Evolutionary conservation across 1,140 invertebrate species (phyloP), one percentile per base, ranked within the genome.

Genomic region (Drosophila watanabei): DNA sequence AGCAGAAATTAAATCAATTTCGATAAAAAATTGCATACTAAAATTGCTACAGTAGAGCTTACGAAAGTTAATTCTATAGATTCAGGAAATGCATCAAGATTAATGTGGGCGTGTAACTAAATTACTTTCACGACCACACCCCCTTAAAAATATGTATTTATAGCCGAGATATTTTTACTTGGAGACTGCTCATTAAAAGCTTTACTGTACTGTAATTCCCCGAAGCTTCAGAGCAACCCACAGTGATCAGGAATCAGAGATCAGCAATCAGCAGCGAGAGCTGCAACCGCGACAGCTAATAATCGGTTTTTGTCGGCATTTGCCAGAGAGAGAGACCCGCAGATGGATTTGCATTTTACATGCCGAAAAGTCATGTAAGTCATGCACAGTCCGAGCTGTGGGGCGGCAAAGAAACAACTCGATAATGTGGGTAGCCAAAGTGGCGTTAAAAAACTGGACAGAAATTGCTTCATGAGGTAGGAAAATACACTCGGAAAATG

Each of bases 301-400:
- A 75, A 75, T 73, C 56, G 24, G 54, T 73, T 51, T 59, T 72
- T 68, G 75, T 68, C 75, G 80, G 75, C 80, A 61, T 66, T 81
- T 80, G n/a, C 61, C 65, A 46, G 54, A 59, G 45, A 59, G 45
- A 45, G 39, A 58, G 32, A 46, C 60, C 54, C 30, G 58, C 33
- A 75, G 68, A 68, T 52, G 59, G 80, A 80, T 82, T 87, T 80
- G 69, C 80, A 89, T 89, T 66, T 73, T 77, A 78, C 77, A 80
- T 79, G 85, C 78, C 81, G 56, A 84, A 88, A 89, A 88, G 81
- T 85, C 84, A 85, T 88, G 84, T 86, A 86, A 87, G 69, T 78
- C 81, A 79, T 80, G 75, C 46, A 41, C 75, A 75, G 66, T 72
- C 57, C 83, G 52, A 72, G 75, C 10, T 30, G 32, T 35, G 61